phyloP scores from a whole-genome alignment of 2,888 invertebrate genomes.

The Trileptium ribeirensis region DNA sequence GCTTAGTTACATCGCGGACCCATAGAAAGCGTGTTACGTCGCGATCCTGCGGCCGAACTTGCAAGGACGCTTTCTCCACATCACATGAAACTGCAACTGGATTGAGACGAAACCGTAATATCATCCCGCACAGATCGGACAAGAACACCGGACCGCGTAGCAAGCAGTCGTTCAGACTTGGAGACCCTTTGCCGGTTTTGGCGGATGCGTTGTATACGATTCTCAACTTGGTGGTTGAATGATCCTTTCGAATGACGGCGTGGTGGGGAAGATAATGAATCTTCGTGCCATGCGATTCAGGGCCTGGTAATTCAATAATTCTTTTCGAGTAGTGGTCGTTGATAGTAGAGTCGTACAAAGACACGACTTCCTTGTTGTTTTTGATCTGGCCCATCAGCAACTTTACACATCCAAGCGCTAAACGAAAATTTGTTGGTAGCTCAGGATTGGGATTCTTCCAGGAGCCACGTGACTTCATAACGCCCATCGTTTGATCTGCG shows the following conservation, averaged over 20 bases:
- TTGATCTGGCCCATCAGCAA: background rate
- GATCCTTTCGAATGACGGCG: background rate
- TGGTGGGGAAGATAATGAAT: constrained; percentile 18
- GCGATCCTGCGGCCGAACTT: constrained; percentile 18
- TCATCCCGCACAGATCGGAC: background rate
- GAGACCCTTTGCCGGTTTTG: background rate
- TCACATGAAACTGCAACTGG: background rate
- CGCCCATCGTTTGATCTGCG: background rate
- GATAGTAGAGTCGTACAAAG: background rate
- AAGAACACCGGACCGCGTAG: constrained; percentile 2
- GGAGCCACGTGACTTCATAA: background rate
- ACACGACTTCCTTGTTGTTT: background rate
- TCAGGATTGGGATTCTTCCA: background rate
- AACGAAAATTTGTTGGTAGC: background rate
- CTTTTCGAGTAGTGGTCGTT: background rate
- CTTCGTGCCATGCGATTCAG: background rate
- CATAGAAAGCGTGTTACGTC: constrained; percentile 27
- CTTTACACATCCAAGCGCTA: constrained; percentile 6
- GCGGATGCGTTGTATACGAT: constrained; percentile 13
- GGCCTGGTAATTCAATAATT: background rate
- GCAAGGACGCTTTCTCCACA: background rate
- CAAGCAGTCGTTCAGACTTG: constrained; percentile 11
- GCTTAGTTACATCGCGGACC: constrained; percentile 8
- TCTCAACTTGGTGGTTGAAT: background rate
- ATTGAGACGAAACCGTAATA: constrained; percentile 3